A percentile compares a stretch with the other conserved stretches of the same genome.
These are phyloP conservation scores for Gephyroberyx darwinii DNA, from an alignment of 2,797 vertebrate species.

Conservation along the genomic window DNA sequence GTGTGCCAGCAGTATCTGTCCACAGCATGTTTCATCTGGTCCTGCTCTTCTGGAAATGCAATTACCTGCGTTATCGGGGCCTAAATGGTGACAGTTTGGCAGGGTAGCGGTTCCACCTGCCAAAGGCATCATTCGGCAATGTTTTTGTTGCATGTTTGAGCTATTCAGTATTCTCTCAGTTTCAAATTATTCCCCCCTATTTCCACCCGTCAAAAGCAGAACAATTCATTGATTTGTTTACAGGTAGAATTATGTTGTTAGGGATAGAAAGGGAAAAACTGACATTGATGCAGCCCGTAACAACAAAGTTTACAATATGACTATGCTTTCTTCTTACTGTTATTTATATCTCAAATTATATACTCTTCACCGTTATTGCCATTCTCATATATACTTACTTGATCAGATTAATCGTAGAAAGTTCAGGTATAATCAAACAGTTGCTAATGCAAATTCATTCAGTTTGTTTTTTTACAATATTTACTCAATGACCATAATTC, in stretches of 20 bases:
- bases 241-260: conserved; percentile 31
- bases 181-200: conserved; percentile 57
- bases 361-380: not conserved
- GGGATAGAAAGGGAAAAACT: conserved; percentile 10
- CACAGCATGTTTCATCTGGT: conserved; percentile 90
- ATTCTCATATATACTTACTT: not conserved
- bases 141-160: conserved; percentile 62
- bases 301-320: not conserved
- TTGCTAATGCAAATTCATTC: too few relatives aligned
- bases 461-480: not conserved
- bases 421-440: not conserved
- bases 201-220: conserved; percentile 62
- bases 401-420: not conserved
- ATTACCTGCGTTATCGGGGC: conserved; percentile 90
- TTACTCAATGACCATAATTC: not conserved
- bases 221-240: conserved; percentile 61
- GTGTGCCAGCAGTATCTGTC: conserved; percentile 91
- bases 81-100: conserved; percentile 89
- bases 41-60: conserved; percentile 90
- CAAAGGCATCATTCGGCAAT: conserved; percentile 74
- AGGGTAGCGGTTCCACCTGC: conserved; percentile 82
- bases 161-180: conserved; percentile 53
- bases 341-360: conserved; percentile 4
- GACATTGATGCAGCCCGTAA: not conserved
- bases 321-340: not conserved